Evolutionary conservation across 2,888 invertebrate species (phyloP).

Genomic region (Microctonus hyperodae): DNA sequence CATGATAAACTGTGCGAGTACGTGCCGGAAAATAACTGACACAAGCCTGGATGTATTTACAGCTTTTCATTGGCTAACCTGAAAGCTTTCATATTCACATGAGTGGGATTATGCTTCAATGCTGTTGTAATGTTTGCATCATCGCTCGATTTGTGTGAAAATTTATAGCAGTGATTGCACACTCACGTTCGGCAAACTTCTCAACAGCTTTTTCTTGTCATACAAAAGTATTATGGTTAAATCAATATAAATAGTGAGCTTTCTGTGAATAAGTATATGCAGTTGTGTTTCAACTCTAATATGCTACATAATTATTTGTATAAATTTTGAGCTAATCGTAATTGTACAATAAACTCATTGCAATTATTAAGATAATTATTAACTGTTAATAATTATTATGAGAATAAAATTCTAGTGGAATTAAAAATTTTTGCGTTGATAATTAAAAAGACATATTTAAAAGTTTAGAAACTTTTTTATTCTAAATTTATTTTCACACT

Average conservation of each 20-base stretch:
- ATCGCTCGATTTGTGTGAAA: slow-evolving; percentile 18
- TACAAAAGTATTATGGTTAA: not conserved
- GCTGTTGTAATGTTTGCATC: not conserved
- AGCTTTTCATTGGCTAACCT: not conserved
- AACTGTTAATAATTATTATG: no score
- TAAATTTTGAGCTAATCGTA: no score
- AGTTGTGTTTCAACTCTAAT: not conserved
- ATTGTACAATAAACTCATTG: no score
- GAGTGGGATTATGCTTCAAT: slow-evolving; percentile 9
- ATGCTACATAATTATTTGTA: not conserved
- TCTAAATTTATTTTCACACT: no score
- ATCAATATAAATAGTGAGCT: not conserved
- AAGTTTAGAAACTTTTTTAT: no score
- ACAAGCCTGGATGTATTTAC: slow-evolving; percentile 14
- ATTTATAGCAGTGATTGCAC: slow-evolving; percentile 14
- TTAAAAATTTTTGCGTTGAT: no score
- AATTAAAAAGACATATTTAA: no score
- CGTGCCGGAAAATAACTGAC: slow-evolving; percentile 40
- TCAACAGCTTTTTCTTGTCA: not conserved
- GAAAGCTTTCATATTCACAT: slow-evolving; percentile 19
- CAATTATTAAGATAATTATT: no score
- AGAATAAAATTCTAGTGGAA: no score
- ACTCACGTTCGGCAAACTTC: slow-evolving; percentile 23
- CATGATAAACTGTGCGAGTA: slow-evolving; percentile 14
- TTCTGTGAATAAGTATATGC: not conserved